phyloP scores from a whole-genome alignment of 1,140 invertebrate genomes.

The Stegodyphus mimosarum region DNA sequence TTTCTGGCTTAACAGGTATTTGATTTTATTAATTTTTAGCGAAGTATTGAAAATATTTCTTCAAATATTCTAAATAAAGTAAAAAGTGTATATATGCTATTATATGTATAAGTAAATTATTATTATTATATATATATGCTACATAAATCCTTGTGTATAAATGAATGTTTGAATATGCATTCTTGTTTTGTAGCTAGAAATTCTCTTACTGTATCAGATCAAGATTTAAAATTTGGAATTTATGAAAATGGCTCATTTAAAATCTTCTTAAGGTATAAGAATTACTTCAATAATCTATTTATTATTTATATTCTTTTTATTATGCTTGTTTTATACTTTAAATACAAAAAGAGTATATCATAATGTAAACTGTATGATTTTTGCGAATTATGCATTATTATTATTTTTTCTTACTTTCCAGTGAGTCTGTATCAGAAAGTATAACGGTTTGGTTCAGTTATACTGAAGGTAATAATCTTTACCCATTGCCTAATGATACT shows the following conservation, averaged over 20 bases:
- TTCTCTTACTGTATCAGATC: conserved; percentile 7
- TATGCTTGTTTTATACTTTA: not conserved
- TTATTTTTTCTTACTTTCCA: conserved; percentile 6
- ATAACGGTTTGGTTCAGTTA: conserved; percentile 33
- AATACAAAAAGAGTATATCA: too few relatives aligned
- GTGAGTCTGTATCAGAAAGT: conserved; percentile 21
- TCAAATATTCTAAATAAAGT: too few relatives aligned
- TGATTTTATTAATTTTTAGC: not conserved
- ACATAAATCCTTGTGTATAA: too few relatives aligned
- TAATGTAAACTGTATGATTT: too few relatives aligned
- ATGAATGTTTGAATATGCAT: too few relatives aligned
- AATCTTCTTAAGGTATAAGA: not conserved
- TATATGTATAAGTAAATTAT: too few relatives aligned
- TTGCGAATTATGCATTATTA: not conserved
- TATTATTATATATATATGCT: too few relatives aligned
- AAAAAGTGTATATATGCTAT: too few relatives aligned
- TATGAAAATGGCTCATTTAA: conserved; percentile 25
- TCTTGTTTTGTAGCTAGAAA: conserved; percentile 9
- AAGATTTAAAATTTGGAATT: conserved; percentile 27
- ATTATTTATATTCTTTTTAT: not conserved
- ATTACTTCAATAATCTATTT: not conserved
- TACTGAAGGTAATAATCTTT: conserved; percentile 35
- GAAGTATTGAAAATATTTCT: not conserved
- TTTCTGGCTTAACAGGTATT: not conserved
- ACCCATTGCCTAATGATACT: conserved; percentile 27